Percentiles rank a stretch among this genome's conserved stretches.
These are phyloP conservation scores for Brachynemurus nebulosus DNA, from an alignment of 2,888 invertebrate genomes.

Conservation along the genomic window DNA sequence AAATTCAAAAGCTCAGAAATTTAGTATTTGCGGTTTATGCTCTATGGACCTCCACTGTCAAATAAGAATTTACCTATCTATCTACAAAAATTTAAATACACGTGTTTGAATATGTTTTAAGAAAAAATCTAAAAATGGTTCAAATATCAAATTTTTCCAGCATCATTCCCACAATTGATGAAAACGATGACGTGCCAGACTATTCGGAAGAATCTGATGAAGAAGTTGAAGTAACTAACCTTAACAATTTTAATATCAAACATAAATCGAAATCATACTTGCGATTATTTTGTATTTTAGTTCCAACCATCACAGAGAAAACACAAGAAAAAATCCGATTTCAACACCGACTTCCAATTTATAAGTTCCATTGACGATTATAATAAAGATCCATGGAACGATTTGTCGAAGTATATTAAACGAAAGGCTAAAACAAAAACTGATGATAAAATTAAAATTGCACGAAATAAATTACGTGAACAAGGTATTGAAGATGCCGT, in stretches of 20 bases:
- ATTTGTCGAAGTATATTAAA: constrained; percentile 63
- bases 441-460: constrained; percentile 68
- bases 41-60: too few species aligned
- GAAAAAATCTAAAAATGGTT: too few species aligned
- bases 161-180: constrained; percentile 51
- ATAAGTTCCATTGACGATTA: constrained; percentile 64
- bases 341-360: constrained; percentile 72
- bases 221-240: constrained; percentile 54
- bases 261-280: background rate
- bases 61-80: too few species aligned
- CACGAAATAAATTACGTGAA: constrained; percentile 35
- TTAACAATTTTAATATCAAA: background rate
- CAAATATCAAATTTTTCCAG: constrained; percentile 5
- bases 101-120: background rate
- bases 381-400: constrained; percentile 69
- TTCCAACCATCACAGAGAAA: constrained; percentile 73
- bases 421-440: constrained; percentile 66
- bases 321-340: constrained; percentile 54
- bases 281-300: constrained; percentile 33
- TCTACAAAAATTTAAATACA: background rate
- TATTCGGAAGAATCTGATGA: constrained; percentile 67
- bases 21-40: too few species aligned
- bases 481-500: constrained; percentile 35
- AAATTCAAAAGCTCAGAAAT: too few species aligned
- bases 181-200: constrained; percentile 67